These are phyloP conservation scores for Apamea sordens DNA, from an alignment of 2,888 invertebrate genomes.

Conservation along the genomic window DNA sequence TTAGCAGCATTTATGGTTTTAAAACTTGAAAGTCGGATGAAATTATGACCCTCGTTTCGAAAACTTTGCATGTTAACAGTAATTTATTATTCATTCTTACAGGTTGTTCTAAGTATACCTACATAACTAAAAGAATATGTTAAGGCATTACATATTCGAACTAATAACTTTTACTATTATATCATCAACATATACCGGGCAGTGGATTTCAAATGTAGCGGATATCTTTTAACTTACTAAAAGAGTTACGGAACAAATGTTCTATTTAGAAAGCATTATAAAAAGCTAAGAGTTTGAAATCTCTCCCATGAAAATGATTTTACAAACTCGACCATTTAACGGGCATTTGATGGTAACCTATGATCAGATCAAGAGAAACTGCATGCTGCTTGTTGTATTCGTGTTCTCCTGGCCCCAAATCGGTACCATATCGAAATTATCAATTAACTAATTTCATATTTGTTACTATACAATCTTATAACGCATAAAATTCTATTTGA, in stretches of 20 bases:
- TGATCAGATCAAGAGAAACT: conserved; percentile 12
- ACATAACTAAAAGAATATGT: not conserved
- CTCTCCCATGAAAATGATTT: not conserved
- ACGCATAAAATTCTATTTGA: conserved; percentile 59
- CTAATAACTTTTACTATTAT: not conserved
- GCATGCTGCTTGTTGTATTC: conserved; percentile 7
- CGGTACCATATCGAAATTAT: conserved; percentile 61
- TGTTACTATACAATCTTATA: conserved; percentile 30
- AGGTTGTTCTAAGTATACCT: not conserved
- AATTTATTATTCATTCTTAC: not conserved
- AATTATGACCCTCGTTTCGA: not conserved
- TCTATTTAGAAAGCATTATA: not conserved
- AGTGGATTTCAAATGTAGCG: not conserved
- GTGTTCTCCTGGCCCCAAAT: conserved; percentile 8
- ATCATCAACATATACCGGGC: not conserved
- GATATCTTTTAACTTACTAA: not conserved
- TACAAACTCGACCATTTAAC: not conserved
- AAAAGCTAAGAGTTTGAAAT: not conserved
- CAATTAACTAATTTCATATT: conserved; percentile 39
- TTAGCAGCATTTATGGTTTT: not conserved
- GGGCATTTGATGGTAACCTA: not conserved
- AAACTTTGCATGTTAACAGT: conserved; percentile 9
- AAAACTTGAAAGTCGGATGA: conserved; percentile 5
- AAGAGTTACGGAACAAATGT: not conserved
- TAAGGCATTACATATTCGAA: not conserved